These are phyloP conservation scores for Cynopterus sphinx DNA, from an alignment of 2,797 vertebrate species.

Conservation along the genomic window DNA sequence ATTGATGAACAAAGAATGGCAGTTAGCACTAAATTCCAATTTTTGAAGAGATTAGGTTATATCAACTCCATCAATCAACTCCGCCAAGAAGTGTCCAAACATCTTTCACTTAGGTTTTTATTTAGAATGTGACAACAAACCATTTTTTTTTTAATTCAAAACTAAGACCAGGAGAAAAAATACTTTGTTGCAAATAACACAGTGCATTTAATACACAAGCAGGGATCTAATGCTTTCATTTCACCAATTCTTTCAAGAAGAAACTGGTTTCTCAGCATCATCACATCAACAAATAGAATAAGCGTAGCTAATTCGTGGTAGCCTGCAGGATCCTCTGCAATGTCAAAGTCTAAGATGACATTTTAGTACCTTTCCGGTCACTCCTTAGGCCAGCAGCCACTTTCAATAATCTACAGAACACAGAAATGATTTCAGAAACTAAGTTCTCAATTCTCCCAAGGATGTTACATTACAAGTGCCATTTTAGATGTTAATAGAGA, in stretches of 20 bases:
- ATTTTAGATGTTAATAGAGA: background rate
- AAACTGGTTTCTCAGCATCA: background rate
- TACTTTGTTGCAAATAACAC: background rate
- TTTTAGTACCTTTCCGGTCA: background rate
- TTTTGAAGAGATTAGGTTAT: background rate
- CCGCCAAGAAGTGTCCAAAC: background rate
- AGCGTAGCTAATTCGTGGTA: too few species aligned
- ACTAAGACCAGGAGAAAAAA: background rate
- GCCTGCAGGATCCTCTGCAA: background rate
- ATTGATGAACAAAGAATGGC: fast-evolving
- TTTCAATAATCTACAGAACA: background rate
- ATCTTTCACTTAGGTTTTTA: background rate
- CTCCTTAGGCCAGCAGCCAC: background rate
- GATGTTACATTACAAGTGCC: background rate
- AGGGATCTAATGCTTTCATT: background rate
- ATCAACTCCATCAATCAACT: background rate
- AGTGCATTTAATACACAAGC: background rate
- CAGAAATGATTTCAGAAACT: background rate
- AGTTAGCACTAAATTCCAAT: background rate
- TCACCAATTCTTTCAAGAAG: background rate
- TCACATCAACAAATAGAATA: fast-evolving
- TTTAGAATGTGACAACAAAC: background rate
- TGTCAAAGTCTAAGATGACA: background rate
- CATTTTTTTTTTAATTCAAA: background rate
- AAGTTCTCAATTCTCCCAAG: background rate